These are phyloP conservation scores for Scaptomyza montana DNA, from an alignment of 1,140 invertebrate genomes.

Conservation along the genomic window DNA sequence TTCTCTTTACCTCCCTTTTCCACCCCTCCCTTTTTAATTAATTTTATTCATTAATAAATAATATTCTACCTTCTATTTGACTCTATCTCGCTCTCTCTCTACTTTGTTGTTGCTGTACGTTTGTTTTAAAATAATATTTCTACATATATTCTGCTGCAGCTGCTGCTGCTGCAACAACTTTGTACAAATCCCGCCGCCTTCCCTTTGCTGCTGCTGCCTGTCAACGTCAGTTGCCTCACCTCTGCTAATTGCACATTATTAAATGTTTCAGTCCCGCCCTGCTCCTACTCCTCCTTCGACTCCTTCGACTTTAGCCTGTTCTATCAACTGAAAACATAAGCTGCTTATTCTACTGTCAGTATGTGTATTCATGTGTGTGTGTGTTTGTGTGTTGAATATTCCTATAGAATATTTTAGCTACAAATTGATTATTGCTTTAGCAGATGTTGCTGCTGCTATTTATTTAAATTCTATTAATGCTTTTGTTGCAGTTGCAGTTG, in stretches of 20 bases:
- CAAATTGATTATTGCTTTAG: constrained; percentile 26
- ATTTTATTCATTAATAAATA: constrained; percentile 16
- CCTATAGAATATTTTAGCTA: constrained; percentile 23
- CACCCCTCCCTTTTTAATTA: too few species aligned
- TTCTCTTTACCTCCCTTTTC: not conserved
- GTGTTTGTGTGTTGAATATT: constrained; percentile 16
- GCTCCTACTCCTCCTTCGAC: too few species aligned
- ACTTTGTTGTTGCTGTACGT: not conserved
- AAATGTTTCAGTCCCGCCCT: constrained; percentile 24
- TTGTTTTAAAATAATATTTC: too few species aligned
- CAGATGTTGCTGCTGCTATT: constrained; percentile 41
- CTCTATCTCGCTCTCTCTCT: not conserved
- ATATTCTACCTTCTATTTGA: constrained; percentile 26
- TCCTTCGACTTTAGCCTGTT: constrained; percentile 6
- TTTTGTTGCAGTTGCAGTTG: constrained; percentile 42
- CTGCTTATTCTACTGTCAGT: constrained; percentile 34
- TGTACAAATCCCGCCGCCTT: not conserved
- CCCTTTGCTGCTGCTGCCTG: not conserved
- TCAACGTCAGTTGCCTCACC: constrained; percentile 4
- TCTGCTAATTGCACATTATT: constrained; percentile 44
- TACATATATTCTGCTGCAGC: not conserved
- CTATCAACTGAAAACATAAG: constrained; percentile 47
- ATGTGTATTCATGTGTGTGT: constrained; percentile 26
- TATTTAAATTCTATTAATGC: constrained; percentile 71
- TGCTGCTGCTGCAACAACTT: constrained; percentile 2